Evolutionary conservation across 2,888 invertebrate species (phyloP), one percentile per base, ranked within the genome.

Genomic region (Pyralis farinalis): DNA sequence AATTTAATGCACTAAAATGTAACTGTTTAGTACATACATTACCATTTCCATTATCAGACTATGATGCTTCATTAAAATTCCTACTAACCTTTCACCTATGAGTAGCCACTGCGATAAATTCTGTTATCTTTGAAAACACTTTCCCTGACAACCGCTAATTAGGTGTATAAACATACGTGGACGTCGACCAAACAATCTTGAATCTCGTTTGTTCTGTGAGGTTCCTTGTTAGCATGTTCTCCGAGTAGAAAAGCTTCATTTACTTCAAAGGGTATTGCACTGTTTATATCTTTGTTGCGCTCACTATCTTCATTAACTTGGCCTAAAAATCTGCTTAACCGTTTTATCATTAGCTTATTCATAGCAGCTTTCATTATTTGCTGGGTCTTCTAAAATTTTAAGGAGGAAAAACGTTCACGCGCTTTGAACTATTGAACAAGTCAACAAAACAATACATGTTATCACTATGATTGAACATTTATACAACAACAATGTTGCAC

Each of bases 121-220:
- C 50, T 55, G 52, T 55, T 68, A 73, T 71, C 68, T 63, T 50
- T 46, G 31, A 47, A 49, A 69, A 70, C 67, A 76, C 72, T 78
- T 78, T 78, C 71, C 59, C 63, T 56, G 49, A 38, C 52, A 54
- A 42, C 50, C 54, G 70, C 67, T 78, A 75, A 77, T 71, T 70
- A 62, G 59, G 47, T 55, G 48, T 48, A 52, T 51, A 61, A 63
- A 60, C 59, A 63, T 53, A 56, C 44, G 42, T 46, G 46, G 42
- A 45, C 46, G 22, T 41, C 38, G 28, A 37, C 37, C 35, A 42
- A 51, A 48, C 51, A 46, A 56, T 55, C 52, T 58, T 43, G 53
- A 51, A 63, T 64, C 58, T 60, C 41, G 59, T 51, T 51, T 40
- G 52, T 47, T 28, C 37, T 16, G 38, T 44, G 42, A 11, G 33